phyloP scores from a whole-genome alignment of 2,888 invertebrate genomes.

The Acrobasis repandana region DNA sequence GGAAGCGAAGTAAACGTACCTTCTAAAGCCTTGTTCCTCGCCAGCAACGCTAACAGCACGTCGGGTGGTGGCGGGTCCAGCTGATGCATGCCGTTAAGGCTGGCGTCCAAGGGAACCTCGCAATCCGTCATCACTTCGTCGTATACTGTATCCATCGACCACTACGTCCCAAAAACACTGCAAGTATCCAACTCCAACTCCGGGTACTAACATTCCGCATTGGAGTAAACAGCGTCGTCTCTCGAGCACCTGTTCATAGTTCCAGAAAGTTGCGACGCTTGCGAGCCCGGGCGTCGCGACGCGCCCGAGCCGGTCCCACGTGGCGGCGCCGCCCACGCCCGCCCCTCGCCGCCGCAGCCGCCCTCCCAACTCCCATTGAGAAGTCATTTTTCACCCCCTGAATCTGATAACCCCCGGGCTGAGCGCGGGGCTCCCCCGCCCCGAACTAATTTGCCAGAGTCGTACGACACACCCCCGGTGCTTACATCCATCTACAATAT shows the following conservation, averaged over 20 bases:
- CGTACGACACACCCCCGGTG: constrained; percentile 81
- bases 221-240: constrained; percentile 40
- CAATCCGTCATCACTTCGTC: constrained; percentile 58
- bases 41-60: constrained; percentile 91
- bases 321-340: constrained; percentile 78
- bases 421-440: constrained; percentile 76
- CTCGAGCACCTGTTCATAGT: constrained; percentile 53
- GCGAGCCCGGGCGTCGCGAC: constrained; percentile 60
- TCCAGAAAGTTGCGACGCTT: constrained; percentile 42
- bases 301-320: constrained; percentile 62
- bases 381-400: constrained; percentile 81
- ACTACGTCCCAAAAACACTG: constrained; percentile 55
- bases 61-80: constrained; percentile 89
- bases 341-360: constrained; percentile 64
- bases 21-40: constrained; percentile 94
- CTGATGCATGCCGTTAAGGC: constrained; percentile 66
- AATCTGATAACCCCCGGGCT: constrained; percentile 77
- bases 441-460: constrained; percentile 82
- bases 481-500: constrained; percentile 83
- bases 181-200: constrained; percentile 46
- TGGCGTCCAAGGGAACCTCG: constrained; percentile 56
- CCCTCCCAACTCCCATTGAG: constrained; percentile 79
- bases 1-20: constrained; percentile 80
- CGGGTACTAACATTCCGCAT: constrained; percentile 53
- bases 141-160: constrained; percentile 61